Conservation (phyloP, 2,113 vertebrate species). For the Microtus ochrogaster region DNA sequence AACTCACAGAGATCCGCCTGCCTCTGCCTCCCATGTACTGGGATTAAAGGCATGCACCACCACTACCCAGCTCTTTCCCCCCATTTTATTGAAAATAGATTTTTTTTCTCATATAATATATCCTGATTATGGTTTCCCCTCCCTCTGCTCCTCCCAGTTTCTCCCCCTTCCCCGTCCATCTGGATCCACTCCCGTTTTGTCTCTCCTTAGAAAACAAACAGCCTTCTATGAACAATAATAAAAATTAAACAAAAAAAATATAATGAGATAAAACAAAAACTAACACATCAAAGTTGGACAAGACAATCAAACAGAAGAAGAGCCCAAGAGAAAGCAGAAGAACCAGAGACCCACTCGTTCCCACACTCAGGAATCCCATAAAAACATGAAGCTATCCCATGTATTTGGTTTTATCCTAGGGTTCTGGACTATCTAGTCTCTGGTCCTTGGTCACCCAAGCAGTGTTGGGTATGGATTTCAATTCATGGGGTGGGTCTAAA, state of each 20-base stretch:
- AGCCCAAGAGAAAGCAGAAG: not conserved
- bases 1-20: no score
- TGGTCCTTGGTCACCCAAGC: not conserved
- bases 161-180: not conserved
- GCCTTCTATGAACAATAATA: not conserved
- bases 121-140: not conserved
- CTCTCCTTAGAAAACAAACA: not conserved
- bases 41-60: no score
- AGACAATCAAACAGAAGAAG: not conserved
- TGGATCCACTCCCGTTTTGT: not conserved
- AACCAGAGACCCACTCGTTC: not conserved
- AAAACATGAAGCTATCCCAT: not conserved
- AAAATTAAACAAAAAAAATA: not conserved
- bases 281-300: not conserved
- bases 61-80: no score
- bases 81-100: not conserved
- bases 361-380: not conserved
- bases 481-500: not conserved
- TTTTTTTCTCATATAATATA: not conserved
- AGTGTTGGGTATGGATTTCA: not conserved
- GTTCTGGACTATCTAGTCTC: no score
- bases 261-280: not conserved
- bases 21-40: no score
- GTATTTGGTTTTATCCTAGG: not conserved
- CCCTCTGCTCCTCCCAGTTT: not conserved